Base-by-base conservation (phyloP, 2,888 invertebrate species). In the Panopea generosa region DNA sequence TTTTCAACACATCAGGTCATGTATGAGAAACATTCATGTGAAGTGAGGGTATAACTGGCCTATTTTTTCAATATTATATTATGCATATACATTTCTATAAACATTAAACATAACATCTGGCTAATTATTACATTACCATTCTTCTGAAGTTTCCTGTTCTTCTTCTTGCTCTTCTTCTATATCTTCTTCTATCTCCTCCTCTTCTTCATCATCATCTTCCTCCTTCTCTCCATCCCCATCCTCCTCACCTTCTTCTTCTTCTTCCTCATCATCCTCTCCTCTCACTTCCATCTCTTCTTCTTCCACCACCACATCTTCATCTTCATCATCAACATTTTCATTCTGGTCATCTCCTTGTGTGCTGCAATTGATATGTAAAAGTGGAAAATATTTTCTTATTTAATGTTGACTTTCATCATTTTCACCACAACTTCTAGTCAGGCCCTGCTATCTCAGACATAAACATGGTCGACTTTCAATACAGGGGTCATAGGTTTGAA, bases 201-300 rank as follows among this genome's bases (percentile, higher is more conserved):
- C 70, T 26, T 26, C 60, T 4, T 67, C 67, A 29, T 56, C 67
- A 27, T 71, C 72, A 9, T 68, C 63, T 26, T 72, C 69, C 4
- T 69, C 70, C n/a, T 66, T 77, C 14, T 82, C 77, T 4, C 20
- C 40, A 4, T 62, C 68, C 4, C 27, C 65, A 9, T 68, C 83
- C 29, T 38, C 57, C 47, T 63, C 69, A 18, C 26, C 57, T 22
- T 52, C 73, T 20, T 63, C 49, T 18, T 80, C 84, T 56, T 75
- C 83, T 2, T 79, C 82, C 33, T 74, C 81, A 24, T 60, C 70
- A 14, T 77, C 79, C 50, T 55, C 72, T 22, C 59, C 85, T 11
- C 74, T 82, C 50, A 68, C 73, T 29, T 71, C 79, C 18, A 66
- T 82, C 24, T 80, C 69, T 14, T 78, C 78, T 56, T 85, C 86